phyloP scores from a whole-genome alignment of 2,888 invertebrate genomes.

The Oegoconia quadripuncta region DNA sequence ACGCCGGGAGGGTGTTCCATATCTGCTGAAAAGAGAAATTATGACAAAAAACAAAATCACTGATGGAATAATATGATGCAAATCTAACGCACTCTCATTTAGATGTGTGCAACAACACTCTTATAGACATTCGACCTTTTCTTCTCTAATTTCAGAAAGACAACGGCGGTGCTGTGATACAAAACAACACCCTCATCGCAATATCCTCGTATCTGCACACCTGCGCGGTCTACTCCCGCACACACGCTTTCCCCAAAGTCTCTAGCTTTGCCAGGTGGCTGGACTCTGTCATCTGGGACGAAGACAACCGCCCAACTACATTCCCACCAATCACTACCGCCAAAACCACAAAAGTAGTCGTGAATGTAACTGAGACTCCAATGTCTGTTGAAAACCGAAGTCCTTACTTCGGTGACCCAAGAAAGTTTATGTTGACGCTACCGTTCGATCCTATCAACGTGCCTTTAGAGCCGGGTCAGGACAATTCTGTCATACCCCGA shows the following conservation, averaged over 20 bases:
- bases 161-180: conserved; percentile 66
- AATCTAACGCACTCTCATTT: too few relatives aligned
- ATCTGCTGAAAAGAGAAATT: too few relatives aligned
- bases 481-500: conserved; percentile 62
- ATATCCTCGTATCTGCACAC: conserved; percentile 54
- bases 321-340: conserved; percentile 16
- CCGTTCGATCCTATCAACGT: conserved; percentile 64
- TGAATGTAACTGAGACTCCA: conserved; percentile 30
- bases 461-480: conserved; percentile 61
- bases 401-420: conserved; percentile 37
- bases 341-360: conserved; percentile 14
- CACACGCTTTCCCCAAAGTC: conserved; percentile 64
- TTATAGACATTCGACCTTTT: too few relatives aligned
- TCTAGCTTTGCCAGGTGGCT: conserved; percentile 57
- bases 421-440: conserved; percentile 53
- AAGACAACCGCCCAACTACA: conserved; percentile 46
- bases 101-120: too few relatives aligned
- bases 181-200: conserved; percentile 61
- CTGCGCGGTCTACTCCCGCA: conserved; percentile 60
- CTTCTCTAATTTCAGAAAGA: conserved; percentile 57
- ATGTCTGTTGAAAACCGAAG: conserved; percentile 16
- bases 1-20: too few relatives aligned
- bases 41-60: too few relatives aligned
- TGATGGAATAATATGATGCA: too few relatives aligned
- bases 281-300: conserved; percentile 67